Percentiles rank a stretch among this genome's conserved stretches.
Conservation (phyloP, 2,888 invertebrate genomes). For the Drosophila eohydei region DNA sequence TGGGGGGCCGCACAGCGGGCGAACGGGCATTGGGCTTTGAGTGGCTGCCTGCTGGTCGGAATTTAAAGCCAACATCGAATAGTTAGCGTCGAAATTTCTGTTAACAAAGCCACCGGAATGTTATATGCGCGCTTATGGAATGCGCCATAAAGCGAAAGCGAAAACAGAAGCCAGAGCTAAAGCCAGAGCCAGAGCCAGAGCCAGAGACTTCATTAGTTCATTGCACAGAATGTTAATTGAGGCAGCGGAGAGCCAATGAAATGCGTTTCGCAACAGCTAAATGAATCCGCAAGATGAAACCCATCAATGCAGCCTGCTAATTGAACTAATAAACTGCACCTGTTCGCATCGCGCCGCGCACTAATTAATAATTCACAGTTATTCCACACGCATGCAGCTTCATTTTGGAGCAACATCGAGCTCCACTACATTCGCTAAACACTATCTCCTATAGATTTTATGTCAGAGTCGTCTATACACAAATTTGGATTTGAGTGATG, state of each 20-base stretch:
- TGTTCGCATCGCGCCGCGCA: background rate
- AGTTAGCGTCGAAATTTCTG: constrained; percentile 28
- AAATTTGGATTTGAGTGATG: background rate
- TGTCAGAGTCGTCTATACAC: background rate
- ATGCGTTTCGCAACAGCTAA: background rate
- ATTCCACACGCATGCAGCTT: background rate
- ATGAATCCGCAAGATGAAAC: background rate
- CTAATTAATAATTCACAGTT: background rate
- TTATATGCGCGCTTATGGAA: constrained; percentile 1
- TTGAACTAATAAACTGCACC: constrained; percentile 2
- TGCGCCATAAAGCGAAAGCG: constrained; percentile 3
- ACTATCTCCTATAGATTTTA: too few relatives aligned
- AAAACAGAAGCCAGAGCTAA: background rate
- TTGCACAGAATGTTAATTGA: background rate
- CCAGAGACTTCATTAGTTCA: constrained; percentile 23
- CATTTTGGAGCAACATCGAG: background rate
- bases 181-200: background rate
- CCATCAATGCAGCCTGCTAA: background rate
- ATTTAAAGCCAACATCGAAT: constrained; percentile 41
- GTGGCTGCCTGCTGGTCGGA: constrained; percentile 10
- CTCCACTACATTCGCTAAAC: background rate
- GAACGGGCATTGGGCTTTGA: background rate
- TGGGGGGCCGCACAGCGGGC: background rate
- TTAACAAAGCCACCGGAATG: constrained; percentile 27
- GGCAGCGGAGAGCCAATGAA: background rate